Base-by-base conservation (phyloP, 2,113 vertebrate genomes). In the Spheniscus mendiculus region DNA sequence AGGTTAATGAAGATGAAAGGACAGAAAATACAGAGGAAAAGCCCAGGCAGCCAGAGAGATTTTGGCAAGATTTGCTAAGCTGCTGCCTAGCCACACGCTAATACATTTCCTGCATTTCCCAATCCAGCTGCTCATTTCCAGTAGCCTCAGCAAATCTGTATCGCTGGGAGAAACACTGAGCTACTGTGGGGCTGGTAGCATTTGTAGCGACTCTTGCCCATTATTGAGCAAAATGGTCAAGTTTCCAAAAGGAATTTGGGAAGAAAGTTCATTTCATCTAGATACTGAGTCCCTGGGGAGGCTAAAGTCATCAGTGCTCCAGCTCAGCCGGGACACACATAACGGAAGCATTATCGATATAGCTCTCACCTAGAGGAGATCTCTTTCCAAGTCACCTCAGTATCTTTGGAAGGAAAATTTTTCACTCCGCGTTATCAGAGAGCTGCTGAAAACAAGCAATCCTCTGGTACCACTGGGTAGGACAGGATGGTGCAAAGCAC, bases 1-100 rank as follows among this genome's bases (percentile, higher is more conserved):
- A 96, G 95, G 89, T 91, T 96, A 94, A 97, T 77, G 91, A 59
- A 97, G 93, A 96, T 96, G 89, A 89, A 96, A 97, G 94, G 89
- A 47, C 38, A 94, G 73, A 94, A 95, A 96, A 83, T 29, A 32
- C 61, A 83, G 93, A 96, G 93, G 87, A 93, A 97, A 95, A 95
- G 32, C 25, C 18, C 49, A 79, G 34, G 80, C 80, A 89, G 93
- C 47, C 70, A 27, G 62, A 50, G 91, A 95, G 93, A 91, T 96
- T 96, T 91, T 96, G 93, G 97, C 91, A 93, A 94, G 95, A 90
- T 94, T 91, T 85, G 53, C 78, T 79, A 53, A 61, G 15, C 83
- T 91, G 86, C 92, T 87, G 94, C 95, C 78, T 62, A 76, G 93
- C 62, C 89, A 40, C 81, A 53, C 45, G 7, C 36, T 59, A 16